Evolutionary conservation across 2,888 invertebrate species (phyloP), one percentile per base, ranked within the genome.

Genomic region (Neuroscelio doddi): DNA sequence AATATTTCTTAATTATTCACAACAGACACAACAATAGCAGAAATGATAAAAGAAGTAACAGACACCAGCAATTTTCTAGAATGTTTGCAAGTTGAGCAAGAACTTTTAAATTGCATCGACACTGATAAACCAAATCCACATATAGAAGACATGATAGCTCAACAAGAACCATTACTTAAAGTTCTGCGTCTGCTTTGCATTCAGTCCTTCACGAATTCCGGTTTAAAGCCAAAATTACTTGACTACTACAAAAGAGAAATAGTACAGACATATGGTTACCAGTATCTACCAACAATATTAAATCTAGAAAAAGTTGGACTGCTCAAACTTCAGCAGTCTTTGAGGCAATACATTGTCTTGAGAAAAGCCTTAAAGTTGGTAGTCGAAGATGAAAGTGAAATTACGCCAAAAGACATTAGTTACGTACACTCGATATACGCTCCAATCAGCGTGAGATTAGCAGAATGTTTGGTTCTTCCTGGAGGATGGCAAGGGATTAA

Each of bases 401-500:
- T 92, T 61, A 89, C 91, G 50, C 93, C 93, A 0, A 92, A 90
- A 63, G 97, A 98, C 79, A 94, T 96, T 50, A 93, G 95, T 69
- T 97, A 96, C 78, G 92, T 97, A 96, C 51, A 93, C n/a, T 94
- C 94, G 78, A 95, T 93, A 79, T 98, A 97, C 84, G 97, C 97
- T 0, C 98, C 98, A 0, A 85, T 99, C 30, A 94, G 94, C 47
- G 92, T 96, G 1, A 89, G 98, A 24, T 89, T 98, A 47, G 90
- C 92, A 10, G 95, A 95, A 78, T 92, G 93, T 76, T 88, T 93
- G 27, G 87, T 92, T 0, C 92, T 91, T 80, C 91, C 91, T 67
- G 89, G 90, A 7, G 92, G 92, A 1, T 92, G 93, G 92, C 89
- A 91, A 68, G 91, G 91, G 52, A 89, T 97, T 14, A 92, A 93